A percentile compares a stretch with the other conserved stretches of the same genome.
Conservation (phyloP, 1,140 invertebrate genomes). For the Diorhabda carinulata region DNA sequence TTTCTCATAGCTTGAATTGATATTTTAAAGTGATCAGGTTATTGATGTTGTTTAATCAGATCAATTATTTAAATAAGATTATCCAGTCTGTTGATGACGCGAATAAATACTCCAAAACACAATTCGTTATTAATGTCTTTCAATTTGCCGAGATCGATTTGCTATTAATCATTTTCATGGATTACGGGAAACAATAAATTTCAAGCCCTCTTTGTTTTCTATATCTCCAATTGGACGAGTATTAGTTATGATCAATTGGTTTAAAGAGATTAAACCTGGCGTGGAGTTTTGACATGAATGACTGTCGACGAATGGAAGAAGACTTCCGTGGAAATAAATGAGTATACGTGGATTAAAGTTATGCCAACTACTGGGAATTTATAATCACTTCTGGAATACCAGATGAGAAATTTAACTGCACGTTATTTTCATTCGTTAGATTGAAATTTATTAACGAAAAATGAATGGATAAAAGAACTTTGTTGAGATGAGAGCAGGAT, state of each 20-base stretch:
- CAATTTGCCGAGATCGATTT: background rate
- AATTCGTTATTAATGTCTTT: background rate
- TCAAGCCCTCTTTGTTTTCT: background rate
- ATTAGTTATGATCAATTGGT: conserved; percentile 2
- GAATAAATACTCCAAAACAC: background rate
- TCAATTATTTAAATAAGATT: background rate
- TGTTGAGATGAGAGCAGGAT: too few species aligned
- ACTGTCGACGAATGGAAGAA: background rate
- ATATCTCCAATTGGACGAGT: conserved; percentile 2
- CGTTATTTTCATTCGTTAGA: too few species aligned
- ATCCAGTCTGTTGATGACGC: background rate
- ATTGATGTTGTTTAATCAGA: too few species aligned
- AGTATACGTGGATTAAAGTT: background rate
- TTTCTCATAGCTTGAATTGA: too few species aligned
- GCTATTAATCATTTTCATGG: conserved; percentile 2
- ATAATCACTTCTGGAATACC: background rate
- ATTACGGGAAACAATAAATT: conserved; percentile 1
- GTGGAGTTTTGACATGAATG: background rate
- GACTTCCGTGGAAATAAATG: background rate
- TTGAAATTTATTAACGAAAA: too few species aligned
- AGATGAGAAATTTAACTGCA: too few species aligned
- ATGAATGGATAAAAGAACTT: too few species aligned
- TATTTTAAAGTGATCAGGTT: too few species aligned
- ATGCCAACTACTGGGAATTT: background rate
- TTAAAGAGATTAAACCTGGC: conserved; percentile 2